phyloP scores from a whole-genome alignment of 2,113 vertebrate genomes.

The Platysternon megacephalum region DNA sequence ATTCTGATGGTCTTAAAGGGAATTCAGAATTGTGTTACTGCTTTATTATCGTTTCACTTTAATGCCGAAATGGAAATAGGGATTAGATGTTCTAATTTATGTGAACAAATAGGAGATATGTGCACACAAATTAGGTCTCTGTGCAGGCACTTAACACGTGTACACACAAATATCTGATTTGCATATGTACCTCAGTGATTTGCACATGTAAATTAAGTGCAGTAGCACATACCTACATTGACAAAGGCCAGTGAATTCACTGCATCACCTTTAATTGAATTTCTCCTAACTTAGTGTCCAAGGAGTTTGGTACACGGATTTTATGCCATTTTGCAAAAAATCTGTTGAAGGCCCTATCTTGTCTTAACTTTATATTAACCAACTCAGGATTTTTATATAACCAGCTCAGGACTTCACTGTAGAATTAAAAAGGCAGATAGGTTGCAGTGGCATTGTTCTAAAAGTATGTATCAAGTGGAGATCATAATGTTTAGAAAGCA shows the following conservation, averaged over 20 bases:
- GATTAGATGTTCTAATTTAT: background rate
- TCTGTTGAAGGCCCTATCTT: background rate
- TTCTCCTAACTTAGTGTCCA: background rate
- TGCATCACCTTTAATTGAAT: background rate
- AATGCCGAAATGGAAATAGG: background rate
- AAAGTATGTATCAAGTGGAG: background rate
- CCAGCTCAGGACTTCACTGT: background rate
- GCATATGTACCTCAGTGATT: accelerated
- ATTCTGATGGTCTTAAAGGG: background rate
- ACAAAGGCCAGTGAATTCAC: background rate
- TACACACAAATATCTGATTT: background rate
- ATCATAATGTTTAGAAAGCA: background rate
- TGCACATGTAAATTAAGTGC: background rate
- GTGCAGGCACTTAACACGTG: background rate
- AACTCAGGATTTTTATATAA: background rate
- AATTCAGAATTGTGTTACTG: background rate
- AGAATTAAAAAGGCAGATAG: background rate
- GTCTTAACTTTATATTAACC: background rate
- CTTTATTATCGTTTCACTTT: background rate
- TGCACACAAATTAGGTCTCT: background rate
- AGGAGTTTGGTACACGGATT: background rate
- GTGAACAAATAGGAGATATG: background rate
- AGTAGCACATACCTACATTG: background rate
- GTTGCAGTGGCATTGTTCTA: background rate
- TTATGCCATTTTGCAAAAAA: accelerated